Evolutionary conservation across 2,888 invertebrate genomes (phyloP).

Genomic region (Masnerella sp.): DNA sequence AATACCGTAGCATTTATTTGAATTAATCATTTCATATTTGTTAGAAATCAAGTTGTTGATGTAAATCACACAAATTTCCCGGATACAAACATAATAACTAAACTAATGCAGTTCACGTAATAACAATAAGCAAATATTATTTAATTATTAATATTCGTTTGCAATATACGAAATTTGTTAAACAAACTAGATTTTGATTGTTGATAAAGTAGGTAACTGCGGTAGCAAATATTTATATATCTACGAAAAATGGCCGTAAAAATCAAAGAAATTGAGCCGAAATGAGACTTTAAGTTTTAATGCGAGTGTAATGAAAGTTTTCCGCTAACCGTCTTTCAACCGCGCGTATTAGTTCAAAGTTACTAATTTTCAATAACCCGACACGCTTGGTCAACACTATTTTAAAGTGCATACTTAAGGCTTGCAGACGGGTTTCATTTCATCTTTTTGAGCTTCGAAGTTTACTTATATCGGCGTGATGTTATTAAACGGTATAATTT

Average conservation of each 20-base stretch:
- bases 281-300: conserved; percentile 19
- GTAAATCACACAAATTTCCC: too few species aligned
- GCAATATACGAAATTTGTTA: too few species aligned
- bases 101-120: too few species aligned
- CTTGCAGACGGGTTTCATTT: conserved; percentile 18
- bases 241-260: not conserved
- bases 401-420: conserved; percentile 25
- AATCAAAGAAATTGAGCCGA: not conserved
- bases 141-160: too few species aligned
- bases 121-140: too few species aligned
- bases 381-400: conserved; percentile 29
- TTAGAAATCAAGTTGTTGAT: too few species aligned
- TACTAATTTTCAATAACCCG: conserved; percentile 30
- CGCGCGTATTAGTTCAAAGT: conserved; percentile 11
- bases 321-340: conserved; percentile 5
- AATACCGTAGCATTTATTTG: too few species aligned
- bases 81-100: too few species aligned
- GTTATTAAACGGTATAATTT: conserved; percentile 13
- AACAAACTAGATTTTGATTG: too few species aligned
- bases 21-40: too few species aligned
- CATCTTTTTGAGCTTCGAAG: conserved; percentile 10
- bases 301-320: conserved; percentile 15
- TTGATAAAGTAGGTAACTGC: too few species aligned
- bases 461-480: conserved; percentile 5
- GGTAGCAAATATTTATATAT: too few species aligned